A percentile compares a stretch with the other conserved stretches of the same genome.
Conservation (phyloP, 2,113 vertebrate genomes). For the Canis aureus region DNA sequence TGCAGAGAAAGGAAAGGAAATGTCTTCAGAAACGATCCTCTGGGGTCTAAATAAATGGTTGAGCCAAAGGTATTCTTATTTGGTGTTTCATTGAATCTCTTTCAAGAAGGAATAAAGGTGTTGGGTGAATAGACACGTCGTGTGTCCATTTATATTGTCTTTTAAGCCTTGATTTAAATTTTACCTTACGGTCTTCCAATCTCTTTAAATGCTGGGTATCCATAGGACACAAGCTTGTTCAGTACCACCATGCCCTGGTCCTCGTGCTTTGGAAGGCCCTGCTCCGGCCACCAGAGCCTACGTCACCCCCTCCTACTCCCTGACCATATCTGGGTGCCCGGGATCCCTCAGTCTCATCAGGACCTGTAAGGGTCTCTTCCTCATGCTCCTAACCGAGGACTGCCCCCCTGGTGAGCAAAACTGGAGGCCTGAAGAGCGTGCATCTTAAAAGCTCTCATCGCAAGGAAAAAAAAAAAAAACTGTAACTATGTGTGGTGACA, state of each 20-base stretch:
- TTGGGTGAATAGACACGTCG: neutral
- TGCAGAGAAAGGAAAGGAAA: constrained; percentile 23
- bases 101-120: neutral
- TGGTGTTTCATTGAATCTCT: neutral
- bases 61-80: neutral
- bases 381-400: neutral
- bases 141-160: constrained; percentile 25
- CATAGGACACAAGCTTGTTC: neutral
- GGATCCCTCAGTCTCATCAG: neutral
- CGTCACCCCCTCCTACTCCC: neutral
- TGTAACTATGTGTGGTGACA: neutral
- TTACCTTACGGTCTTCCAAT: neutral
- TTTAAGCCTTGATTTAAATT: constrained; percentile 44
- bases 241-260: too few relatives aligned
- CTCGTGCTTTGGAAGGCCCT: neutral
- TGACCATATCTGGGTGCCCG: neutral
- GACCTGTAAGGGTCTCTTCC: neutral
- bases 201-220: constrained; percentile 15
- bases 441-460: neutral
- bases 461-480: neutral
- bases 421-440: neutral
- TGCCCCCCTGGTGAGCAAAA: neutral
- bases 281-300: neutral
- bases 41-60: neutral
- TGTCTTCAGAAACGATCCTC: neutral